Percentiles rank a stretch among this genome's conserved stretches.
phyloP scores from a whole-genome alignment of 2,113 vertebrate genomes.

The Microtus ochrogaster region DNA sequence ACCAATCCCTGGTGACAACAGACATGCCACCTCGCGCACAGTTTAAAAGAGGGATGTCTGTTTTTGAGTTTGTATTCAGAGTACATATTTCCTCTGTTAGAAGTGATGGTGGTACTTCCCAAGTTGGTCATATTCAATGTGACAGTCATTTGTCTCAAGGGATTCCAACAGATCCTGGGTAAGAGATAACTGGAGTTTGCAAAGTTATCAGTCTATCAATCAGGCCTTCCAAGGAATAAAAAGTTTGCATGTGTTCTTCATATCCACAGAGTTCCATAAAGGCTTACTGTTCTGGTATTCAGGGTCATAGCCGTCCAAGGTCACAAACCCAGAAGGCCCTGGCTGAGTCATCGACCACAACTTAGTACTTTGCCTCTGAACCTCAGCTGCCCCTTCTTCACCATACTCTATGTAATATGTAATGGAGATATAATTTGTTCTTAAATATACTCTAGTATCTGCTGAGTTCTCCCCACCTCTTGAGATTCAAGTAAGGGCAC shows the following conservation, averaged over 20 bases:
- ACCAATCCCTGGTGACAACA: conserved; percentile 12
- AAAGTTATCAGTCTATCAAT: not conserved
- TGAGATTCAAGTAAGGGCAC: not conserved
- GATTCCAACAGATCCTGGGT: not conserved
- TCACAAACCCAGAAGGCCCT: not conserved
- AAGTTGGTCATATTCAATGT: not conserved
- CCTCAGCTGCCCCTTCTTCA: not conserved
- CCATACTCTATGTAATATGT: not conserved
- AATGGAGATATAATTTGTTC: not conserved
- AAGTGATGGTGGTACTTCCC: not conserved
- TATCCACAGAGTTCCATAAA: not conserved
- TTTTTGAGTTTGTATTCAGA: not conserved
- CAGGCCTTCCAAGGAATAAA: conserved; percentile 18
- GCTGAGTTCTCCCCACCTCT: not conserved
- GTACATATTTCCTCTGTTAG: not conserved
- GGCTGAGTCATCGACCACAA: not conserved
- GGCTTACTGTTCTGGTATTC: not conserved
- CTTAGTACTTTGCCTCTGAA: not conserved
- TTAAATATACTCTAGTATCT: not conserved
- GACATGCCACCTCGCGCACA: not conserved
- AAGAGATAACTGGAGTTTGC: not conserved
- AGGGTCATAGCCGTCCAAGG: not conserved
- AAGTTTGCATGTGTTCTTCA: not conserved
- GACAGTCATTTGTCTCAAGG: not conserved
- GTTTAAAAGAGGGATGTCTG: not conserved